Evolutionary conservation across 92 coral and sea anemone genomes (phyloP).

Genomic region (Heteractis magnifica): DNA sequence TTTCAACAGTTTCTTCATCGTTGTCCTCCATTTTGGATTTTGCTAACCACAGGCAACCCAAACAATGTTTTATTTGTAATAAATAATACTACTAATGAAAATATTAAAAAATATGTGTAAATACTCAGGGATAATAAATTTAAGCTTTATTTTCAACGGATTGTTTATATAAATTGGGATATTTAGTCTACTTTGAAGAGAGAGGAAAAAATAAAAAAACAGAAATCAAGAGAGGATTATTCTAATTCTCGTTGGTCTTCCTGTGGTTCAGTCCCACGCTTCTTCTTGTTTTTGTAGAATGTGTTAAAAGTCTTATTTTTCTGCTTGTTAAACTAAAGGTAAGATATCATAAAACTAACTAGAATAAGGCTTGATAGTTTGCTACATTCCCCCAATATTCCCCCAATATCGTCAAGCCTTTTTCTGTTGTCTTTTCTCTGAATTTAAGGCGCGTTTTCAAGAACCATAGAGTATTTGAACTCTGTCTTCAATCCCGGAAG

Average conservation of each 20-base stretch:
- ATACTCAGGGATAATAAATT: background rate
- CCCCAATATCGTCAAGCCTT: too few species aligned
- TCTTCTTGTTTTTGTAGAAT: background rate
- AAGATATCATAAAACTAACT: background rate
- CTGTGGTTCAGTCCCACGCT: background rate
- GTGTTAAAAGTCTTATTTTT: background rate
- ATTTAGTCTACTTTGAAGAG: too few species aligned
- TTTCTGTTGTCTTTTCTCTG: too few species aligned
- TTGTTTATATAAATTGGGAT: too few species aligned
- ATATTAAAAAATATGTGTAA: background rate
- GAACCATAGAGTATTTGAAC: too few species aligned
- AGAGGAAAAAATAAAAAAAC: too few species aligned
- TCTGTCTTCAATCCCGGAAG: too few species aligned
- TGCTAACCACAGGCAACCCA: slow-evolving; percentile 37
- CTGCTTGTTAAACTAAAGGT: background rate
- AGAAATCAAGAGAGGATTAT: background rate
- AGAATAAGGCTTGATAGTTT: background rate
- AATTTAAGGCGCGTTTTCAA: too few species aligned
- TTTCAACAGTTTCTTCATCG: slow-evolving; percentile 31
- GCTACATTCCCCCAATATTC: background rate
- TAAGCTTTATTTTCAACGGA: too few species aligned
- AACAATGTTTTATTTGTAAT: too few species aligned
- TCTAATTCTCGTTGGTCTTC: background rate
- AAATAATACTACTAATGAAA: too few species aligned
- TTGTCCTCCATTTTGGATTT: slow-evolving; percentile 59